A percentile compares a stretch with the other conserved stretches of the same genome.
These are phyloP conservation scores for Orestias chungarensis DNA, from an alignment of 2,797 vertebrate genomes.

Conservation along the genomic window DNA sequence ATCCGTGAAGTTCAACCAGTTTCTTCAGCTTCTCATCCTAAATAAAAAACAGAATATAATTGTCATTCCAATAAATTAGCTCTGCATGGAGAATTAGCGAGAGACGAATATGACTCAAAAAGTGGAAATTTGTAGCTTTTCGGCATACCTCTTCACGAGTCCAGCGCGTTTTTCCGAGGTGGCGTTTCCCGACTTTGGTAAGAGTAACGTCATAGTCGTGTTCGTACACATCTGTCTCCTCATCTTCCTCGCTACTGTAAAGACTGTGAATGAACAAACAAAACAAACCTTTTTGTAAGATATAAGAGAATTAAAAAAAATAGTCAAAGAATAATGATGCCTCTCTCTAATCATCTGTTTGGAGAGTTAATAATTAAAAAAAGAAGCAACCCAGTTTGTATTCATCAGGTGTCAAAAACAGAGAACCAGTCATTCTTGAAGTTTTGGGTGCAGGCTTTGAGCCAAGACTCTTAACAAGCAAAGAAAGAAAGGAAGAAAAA, in stretches of 20 bases:
- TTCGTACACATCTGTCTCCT: conserved; percentile 95
- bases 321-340: conserved; percentile 36
- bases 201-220: conserved; percentile 95
- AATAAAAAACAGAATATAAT: conserved; percentile 7
- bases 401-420: conserved; percentile 79
- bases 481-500: conserved; percentile 24
- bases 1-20: conserved; percentile 94
- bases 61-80: not conserved
- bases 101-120: not conserved
- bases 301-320: conserved; percentile 35
- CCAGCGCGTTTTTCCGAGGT: conserved; percentile 98
- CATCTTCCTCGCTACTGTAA: conserved; percentile 98
- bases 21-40: conserved; percentile 99
- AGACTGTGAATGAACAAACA: conserved; percentile 78
- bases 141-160: conserved; percentile 94
- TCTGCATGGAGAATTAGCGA: too few relatives aligned
- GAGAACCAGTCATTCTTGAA: conserved; percentile 92
- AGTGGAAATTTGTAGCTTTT: conserved; percentile 11
- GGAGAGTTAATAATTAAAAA: conserved; percentile 54
- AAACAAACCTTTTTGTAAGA: conserved; percentile 19
- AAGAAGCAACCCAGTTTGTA: conserved; percentile 50
- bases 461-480: conserved; percentile 76
- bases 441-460: conserved; percentile 80
- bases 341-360: conserved; percentile 63
- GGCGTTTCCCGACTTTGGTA: conserved; percentile 92